Conservation (phyloP, 1,140 invertebrate genomes). For the Drosophila tani region DNA sequence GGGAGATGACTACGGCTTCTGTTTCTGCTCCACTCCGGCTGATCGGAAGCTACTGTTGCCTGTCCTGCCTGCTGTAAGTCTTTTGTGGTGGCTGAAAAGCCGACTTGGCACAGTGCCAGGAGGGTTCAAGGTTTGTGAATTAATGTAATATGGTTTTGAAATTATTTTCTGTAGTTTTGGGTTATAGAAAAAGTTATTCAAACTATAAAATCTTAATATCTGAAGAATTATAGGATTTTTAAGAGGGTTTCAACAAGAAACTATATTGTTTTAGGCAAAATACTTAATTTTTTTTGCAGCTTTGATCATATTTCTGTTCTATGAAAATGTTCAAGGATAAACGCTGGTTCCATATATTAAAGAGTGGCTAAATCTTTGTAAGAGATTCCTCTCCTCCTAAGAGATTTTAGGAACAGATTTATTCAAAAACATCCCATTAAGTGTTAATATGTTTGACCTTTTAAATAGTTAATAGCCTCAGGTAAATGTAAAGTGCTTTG, state of each 20-base stretch:
- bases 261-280: too few species aligned
- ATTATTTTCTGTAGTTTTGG: too few species aligned
- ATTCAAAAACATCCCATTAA: not conserved
- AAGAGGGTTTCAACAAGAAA: too few species aligned
- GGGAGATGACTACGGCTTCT: conserved; percentile 29
- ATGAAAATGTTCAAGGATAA: too few species aligned
- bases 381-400: not conserved
- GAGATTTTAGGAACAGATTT: not conserved
- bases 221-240: too few species aligned
- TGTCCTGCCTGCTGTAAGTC: conserved; percentile 3
- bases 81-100: conserved; percentile 34
- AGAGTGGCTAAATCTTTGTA: not conserved
- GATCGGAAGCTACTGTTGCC: conserved; percentile 30
- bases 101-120: conserved; percentile 35
- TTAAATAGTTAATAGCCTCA: conserved; percentile 1
- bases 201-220: too few species aligned
- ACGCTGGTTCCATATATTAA: not conserved
- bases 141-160: too few species aligned
- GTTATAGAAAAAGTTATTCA: too few species aligned
- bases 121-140: not conserved
- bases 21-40: conserved; percentile 32
- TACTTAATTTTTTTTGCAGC: too few species aligned
- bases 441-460: conserved; percentile 8
- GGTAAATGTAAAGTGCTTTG: too few species aligned
- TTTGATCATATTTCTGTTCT: too few species aligned